phyloP scores from a whole-genome alignment of 2,113 vertebrate genomes.

The Nestor notabilis region DNA sequence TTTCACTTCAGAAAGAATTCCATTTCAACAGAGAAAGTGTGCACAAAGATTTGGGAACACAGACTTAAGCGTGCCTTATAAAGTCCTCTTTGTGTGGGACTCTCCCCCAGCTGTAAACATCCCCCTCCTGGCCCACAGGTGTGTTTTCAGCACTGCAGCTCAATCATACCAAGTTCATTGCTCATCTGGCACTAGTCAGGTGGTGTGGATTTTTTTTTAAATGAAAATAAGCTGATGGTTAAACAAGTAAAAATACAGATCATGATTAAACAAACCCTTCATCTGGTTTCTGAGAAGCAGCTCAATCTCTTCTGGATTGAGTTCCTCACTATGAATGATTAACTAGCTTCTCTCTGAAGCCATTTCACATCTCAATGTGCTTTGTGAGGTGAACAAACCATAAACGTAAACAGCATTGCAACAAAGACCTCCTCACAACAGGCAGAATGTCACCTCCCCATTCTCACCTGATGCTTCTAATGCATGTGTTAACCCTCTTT shows the following conservation, averaged over 20 bases:
- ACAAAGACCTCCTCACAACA: not conserved
- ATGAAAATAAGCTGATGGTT: not conserved
- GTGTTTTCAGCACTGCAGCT: not conserved
- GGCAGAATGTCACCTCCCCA: not conserved
- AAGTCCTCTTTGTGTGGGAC: not conserved
- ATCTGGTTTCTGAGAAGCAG: not conserved
- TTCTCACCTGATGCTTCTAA: not conserved
- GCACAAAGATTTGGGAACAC: not conserved
- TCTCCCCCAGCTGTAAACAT: not conserved
- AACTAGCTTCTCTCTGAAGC: not conserved
- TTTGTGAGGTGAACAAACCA: not conserved
- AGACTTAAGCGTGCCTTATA: rapidly evolving
- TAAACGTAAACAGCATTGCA: rapidly evolving
- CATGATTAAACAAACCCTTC: not conserved
- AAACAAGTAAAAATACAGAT: not conserved
- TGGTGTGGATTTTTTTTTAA: not conserved
- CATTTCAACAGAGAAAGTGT: rapidly evolving
- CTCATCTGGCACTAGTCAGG: not conserved
- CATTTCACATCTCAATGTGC: rapidly evolving
- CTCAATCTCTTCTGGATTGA: not conserved
- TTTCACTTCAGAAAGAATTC: not conserved
- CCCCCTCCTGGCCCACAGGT: not conserved
- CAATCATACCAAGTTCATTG: not conserved
- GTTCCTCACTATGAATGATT: not conserved
- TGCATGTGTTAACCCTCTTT: not conserved